Conservation (phyloP, 2,113 vertebrate species). For the Sigmodon hispidus region DNA sequence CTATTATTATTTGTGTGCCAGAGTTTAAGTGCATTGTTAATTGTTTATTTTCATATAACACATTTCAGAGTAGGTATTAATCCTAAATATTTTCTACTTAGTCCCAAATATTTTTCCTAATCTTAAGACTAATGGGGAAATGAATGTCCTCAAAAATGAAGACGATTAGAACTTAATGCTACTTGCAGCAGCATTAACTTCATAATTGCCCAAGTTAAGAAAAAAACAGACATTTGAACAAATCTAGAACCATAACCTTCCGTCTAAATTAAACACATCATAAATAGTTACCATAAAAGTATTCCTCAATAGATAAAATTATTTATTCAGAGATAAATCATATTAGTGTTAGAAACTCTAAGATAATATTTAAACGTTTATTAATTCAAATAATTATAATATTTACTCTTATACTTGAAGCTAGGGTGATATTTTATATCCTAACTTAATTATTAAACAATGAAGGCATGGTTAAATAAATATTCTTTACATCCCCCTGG, state of each 20-base stretch:
- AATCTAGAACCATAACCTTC: neutral
- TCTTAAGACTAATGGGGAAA: conserved; percentile 24
- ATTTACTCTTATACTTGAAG: conserved; percentile 8
- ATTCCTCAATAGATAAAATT: neutral
- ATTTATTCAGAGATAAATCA: conserved; percentile 7
- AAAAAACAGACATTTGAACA: conserved; percentile 38
- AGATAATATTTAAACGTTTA: conserved; percentile 7
- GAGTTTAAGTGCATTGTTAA: neutral
- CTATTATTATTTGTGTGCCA: neutral
- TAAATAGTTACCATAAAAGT: conserved; percentile 36
- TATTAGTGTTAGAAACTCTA: conserved; percentile 25
- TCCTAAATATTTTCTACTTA: neutral
- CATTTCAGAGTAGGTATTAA: neutral
- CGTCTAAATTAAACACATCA: neutral
- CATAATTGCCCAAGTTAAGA: conserved; percentile 35
- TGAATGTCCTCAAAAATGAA: neutral
- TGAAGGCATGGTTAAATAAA: neutral
- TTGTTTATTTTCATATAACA: neutral
- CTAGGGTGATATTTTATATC: neutral
- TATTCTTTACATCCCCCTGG: neutral
- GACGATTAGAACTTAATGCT: conserved; percentile 50
- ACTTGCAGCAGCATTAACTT: neutral
- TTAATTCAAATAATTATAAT: conserved; percentile 43
- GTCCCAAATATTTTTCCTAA: neutral
- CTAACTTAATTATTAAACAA: neutral